A percentile compares a stretch with the other conserved stretches of the same genome.
phyloP scores from a whole-genome alignment of 2,888 invertebrate genomes.

The Cheilosia urbana region DNA sequence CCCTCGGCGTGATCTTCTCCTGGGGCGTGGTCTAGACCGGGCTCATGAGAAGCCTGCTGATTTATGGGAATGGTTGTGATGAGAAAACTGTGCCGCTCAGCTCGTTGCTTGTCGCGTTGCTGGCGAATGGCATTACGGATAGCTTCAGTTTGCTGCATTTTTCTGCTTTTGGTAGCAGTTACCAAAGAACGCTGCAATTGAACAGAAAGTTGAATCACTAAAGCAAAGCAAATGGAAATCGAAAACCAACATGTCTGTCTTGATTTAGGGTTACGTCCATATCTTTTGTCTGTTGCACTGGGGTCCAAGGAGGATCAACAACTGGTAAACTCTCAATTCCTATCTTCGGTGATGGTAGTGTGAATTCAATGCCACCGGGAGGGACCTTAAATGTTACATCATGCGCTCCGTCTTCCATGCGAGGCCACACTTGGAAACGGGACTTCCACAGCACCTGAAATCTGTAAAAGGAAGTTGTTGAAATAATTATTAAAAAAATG shows the following conservation, averaged over 20 bases:
- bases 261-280: conserved; percentile 99
- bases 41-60: conserved; percentile 97
- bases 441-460: conserved; percentile 98
- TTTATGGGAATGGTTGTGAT: conserved; percentile 98
- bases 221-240: neutral
- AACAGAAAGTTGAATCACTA: neutral
- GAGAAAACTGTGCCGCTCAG: conserved; percentile 97
- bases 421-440: conserved; percentile 98
- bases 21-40: conserved; percentile 92
- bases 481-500: no score
- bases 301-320: conserved; percentile 99
- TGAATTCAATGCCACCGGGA: conserved; percentile 99
- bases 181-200: conserved; percentile 92
- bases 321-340: conserved; percentile 97
- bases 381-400: conserved; percentile 96
- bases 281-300: conserved; percentile 98
- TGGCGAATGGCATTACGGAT: conserved; percentile 97
- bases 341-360: conserved; percentile 98
- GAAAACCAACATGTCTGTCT: conserved; percentile 92
- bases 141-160: conserved; percentile 99
- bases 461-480: conserved; percentile 81
- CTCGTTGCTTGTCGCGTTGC: conserved; percentile 96
- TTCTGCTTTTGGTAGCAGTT: conserved; percentile 98
- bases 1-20: conserved; percentile 95
- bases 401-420: conserved; percentile 99